Conservation (phyloP, 30 jellyfish, hydroid and myxozoan genomes). For the Nemopilema nomurai region DNA sequence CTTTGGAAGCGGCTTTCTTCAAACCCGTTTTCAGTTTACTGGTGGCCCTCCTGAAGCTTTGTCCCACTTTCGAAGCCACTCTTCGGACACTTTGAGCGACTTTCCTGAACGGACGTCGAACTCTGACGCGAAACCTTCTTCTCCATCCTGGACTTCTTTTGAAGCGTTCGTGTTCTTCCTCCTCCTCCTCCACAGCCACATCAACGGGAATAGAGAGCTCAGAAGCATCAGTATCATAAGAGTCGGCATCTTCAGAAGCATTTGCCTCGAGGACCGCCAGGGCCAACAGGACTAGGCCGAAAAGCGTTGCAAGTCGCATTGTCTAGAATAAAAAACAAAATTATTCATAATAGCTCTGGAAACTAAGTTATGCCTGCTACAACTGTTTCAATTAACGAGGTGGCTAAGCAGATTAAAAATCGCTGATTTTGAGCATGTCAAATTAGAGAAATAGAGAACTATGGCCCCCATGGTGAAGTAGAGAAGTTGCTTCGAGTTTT, state of each 20-base stretch:
- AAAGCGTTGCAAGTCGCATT: not conserved
- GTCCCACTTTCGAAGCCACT: slow-evolving; percentile 1
- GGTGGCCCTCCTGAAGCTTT: slow-evolving; percentile 1
- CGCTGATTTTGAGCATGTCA: too few species aligned
- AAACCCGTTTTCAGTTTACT: slow-evolving; percentile 19
- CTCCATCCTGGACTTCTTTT: slow-evolving; percentile 42
- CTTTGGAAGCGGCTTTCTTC: slow-evolving; percentile 17
- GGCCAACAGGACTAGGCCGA: not conserved
- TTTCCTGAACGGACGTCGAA: slow-evolving; percentile 32
- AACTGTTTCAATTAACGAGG: too few species aligned
- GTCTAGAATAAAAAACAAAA: not conserved
- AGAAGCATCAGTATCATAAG: not conserved
- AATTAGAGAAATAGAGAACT: too few species aligned
- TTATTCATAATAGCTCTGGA: too few species aligned
- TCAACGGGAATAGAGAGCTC: not conserved
- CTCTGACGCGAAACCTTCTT: slow-evolving; percentile 14
- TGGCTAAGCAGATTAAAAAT: too few species aligned
- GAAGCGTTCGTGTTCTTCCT: slow-evolving; percentile 12
- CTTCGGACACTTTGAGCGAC: slow-evolving; percentile 30
- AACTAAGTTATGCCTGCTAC: too few species aligned
- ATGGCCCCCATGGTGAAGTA: too few species aligned
- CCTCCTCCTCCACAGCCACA: not conserved
- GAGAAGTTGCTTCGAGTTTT: too few species aligned
- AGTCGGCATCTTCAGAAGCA: not conserved
- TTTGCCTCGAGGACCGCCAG: not conserved